Percentiles rank a stretch among this genome's conserved stretches.
These are phyloP conservation scores for Aspiorhynchus laticeps DNA, from an alignment of 2,113 vertebrate species.

Conservation along the genomic window DNA sequence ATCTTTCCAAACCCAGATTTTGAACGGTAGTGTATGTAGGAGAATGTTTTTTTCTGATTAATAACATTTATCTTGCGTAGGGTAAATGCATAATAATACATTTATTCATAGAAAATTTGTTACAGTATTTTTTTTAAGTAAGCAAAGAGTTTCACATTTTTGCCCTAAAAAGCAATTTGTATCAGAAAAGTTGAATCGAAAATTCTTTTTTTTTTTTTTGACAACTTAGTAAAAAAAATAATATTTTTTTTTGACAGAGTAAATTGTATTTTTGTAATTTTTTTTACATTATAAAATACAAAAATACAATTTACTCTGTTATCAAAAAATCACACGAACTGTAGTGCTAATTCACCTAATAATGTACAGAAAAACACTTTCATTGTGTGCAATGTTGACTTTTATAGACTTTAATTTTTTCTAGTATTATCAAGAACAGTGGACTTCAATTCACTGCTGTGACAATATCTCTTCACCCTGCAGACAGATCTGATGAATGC, in stretches of 20 bases:
- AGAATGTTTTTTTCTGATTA: neutral
- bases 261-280: too few relatives aligned
- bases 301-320: neutral
- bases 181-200: neutral
- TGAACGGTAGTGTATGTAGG: too few relatives aligned
- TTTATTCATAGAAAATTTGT: neutral
- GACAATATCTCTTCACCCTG: constrained; percentile 56
- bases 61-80: neutral
- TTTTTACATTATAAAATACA: too few relatives aligned
- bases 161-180: neutral
- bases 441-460: constrained; percentile 24
- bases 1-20: too few relatives aligned
- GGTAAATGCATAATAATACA: neutral
- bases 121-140: too few relatives aligned
- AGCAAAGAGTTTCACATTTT: neutral
- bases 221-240: too few relatives aligned
- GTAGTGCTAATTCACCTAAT: neutral
- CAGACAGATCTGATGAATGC: constrained; percentile 61
- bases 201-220: neutral
- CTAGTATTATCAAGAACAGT: neutral
- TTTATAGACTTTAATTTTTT: too few relatives aligned
- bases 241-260: too few relatives aligned
- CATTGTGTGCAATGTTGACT: neutral
- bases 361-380: neutral
- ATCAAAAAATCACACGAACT: too few relatives aligned